Base-by-base conservation (phyloP, 2,888 invertebrate species). In the Cryptocephalus primarius region DNA sequence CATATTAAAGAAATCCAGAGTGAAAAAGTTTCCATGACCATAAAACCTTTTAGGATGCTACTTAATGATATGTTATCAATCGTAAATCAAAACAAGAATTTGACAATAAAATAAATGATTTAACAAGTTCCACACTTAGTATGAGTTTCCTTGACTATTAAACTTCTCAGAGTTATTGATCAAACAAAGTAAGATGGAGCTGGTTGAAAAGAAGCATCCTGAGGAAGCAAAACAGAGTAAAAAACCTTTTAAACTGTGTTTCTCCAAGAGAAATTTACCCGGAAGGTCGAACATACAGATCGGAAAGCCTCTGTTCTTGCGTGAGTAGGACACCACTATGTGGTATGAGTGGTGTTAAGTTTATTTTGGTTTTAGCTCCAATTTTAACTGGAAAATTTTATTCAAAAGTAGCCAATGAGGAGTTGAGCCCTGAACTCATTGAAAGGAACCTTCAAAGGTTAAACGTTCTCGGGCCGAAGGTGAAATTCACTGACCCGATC, bases 51-150 rank as follows among this genome's bases (percentile, higher is more conserved):
- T n/a, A n/a, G n/a, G n/a, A n/a, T n/a, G n/a, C n/a, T n/a, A n/a
- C n/a, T n/a, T n/a, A n/a, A n/a, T n/a, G 41, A 33, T 13, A 10
- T 2, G 34, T 95, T 91, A 69, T 91, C 88, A 73, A 97, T 96
- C 83, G 66, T 9, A 61, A 55, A 42, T 34, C 10, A 31, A 43
- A n/a, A 13, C 42, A 48, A 10, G 50, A 57, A 62, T 60, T 22
- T 22, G 22, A 6, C 22, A 22, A 22, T 22, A 6, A 4, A 22
- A 22, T 22, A 22, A 22, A 22, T 22, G 22, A 22, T 22, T 22
- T 22, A 22, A 22, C 6, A 22, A 6, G 22, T 22, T 22, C 2
- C 22, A 22, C 22, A n/a, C n/a, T n/a, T 22, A 6, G 2, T 4
- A 22, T 22, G 22, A 22, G 22, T 22, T 22, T 22, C 3, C 6